Percentiles rank a stretch among this genome's conserved stretches.
Evolutionary conservation across 2,888 invertebrate species (phyloP).

Genomic region (Polydrusus cervinus): DNA sequence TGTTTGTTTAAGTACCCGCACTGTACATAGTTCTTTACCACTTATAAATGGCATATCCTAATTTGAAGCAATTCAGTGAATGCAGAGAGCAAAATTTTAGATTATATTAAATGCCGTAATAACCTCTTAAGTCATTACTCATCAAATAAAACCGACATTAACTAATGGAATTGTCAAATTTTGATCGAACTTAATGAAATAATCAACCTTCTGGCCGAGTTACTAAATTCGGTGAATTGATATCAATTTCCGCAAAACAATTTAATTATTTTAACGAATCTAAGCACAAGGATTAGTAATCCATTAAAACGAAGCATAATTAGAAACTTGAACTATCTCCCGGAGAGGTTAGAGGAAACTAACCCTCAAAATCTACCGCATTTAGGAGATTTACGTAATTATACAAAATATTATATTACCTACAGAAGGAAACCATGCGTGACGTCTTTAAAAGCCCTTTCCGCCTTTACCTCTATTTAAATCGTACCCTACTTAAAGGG

Average conservation of each 20-base stretch:
- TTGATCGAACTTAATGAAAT: too few species aligned
- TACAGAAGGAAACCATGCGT: conserved; percentile 32
- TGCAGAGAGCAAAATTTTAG: too few species aligned
- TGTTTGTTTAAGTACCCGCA: too few species aligned
- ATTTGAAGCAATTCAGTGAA: too few species aligned
- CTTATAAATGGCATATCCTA: too few species aligned
- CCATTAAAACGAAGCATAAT: conserved; percentile 48
- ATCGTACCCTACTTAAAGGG: conserved; percentile 3
- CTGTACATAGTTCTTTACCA: too few species aligned
- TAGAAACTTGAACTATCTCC: conserved; percentile 50
- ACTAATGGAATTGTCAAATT: background rate
- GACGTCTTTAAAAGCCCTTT: conserved; percentile 29
- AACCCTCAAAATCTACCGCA: conserved; percentile 44
- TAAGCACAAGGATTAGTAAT: conserved; percentile 48
- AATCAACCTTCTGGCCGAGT: background rate
- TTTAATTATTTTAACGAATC: conserved; percentile 43
- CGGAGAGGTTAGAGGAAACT: conserved; percentile 36
- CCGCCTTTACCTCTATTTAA: conserved; percentile 11
- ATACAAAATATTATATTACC: conserved; percentile 50
- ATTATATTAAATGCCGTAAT: too few species aligned
- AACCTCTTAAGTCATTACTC: too few species aligned
- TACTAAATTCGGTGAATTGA: background rate
- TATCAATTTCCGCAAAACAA: conserved; percentile 24
- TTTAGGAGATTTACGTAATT: conserved; percentile 49
- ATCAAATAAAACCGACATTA: background rate